Conservation (phyloP, 1,140 invertebrate species). For the Sycophaga agraensis region DNA sequence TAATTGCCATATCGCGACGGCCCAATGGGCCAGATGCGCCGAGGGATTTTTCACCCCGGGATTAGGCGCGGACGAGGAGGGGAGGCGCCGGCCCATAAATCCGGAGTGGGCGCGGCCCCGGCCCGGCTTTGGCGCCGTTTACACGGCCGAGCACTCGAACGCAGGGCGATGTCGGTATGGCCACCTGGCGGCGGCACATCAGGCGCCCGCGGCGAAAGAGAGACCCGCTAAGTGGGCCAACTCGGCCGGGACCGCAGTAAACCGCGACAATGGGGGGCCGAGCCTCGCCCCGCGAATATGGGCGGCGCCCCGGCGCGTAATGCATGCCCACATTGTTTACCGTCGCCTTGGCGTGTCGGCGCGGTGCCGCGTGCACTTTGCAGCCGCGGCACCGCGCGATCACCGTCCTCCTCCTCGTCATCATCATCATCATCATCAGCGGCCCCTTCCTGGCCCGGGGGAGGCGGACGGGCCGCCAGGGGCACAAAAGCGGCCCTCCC, state of each 20-base stretch:
- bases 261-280: conserved; percentile 36
- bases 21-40: no score
- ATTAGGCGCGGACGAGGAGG: no score
- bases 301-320: conserved; percentile 30
- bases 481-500: background rate
- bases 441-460: no score
- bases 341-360: conserved; percentile 39
- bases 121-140: background rate
- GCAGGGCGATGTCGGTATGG: background rate
- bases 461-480: background rate
- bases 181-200: background rate
- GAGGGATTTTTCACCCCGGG: no score
- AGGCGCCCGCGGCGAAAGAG: conserved; percentile 7
- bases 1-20: no score
- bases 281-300: conserved; percentile 32
- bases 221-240: conserved; percentile 19
- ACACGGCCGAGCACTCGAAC: background rate
- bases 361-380: conserved; percentile 25
- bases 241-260: conserved; percentile 24
- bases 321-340: conserved; percentile 45
- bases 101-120: background rate
- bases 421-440: no score
- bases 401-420: no score
- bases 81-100: no score
- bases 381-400: conserved; percentile 15